Base-by-base conservation (phyloP, 1,140 invertebrate species). In the Rhopalosiphum padi region DNA sequence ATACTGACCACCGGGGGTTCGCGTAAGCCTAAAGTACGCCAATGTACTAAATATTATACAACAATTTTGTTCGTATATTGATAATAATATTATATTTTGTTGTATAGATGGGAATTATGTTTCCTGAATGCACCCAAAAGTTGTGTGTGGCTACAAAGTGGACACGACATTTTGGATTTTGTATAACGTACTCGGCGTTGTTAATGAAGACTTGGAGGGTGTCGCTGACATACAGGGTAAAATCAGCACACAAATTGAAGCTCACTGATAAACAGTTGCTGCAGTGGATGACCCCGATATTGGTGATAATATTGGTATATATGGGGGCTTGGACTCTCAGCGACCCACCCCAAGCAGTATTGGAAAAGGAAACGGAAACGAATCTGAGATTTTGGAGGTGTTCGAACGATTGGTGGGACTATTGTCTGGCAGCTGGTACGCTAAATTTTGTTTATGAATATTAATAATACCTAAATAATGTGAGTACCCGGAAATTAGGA, bases 171-270 rank as follows among this genome's bases (percentile, higher is more conserved):
- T 96, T 99, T 95, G 98, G 98, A 18, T 99, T 99, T 95, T 98
- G 97, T 94, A 96, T 99, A 53, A 98, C 98, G 22, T 99, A 98
- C 95, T 98, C 98, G 22, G 98, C 98, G 5, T 95, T 99, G 51
- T 96, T 99, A 7, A 98, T 99, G 97, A 99, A 99, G 95, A 98
- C 98, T 9, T 99, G 98, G 98, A 96, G 98, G 94, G 98, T 99
- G 51, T 99, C 98, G 0, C 95, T 99, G 85, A 99, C 98, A 30
- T 99, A 99, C 95, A 97, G 98, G n/a, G 98, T 99, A 0, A 98
- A 99, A 95, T 98, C 98, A 46, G 98, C 98, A 0, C 98, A 99
- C 94, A 98, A 98, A 95, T 96, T 99, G 35, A 98, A 98, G 94
- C 95, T 99, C 46, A 98, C 98, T 5, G 98, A 99, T 95, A 98